Percentiles rank a stretch among this genome's conserved stretches.
Evolutionary conservation across 2,113 vertebrate species (phyloP).

Genomic region (Heptranchias perlo): DNA sequence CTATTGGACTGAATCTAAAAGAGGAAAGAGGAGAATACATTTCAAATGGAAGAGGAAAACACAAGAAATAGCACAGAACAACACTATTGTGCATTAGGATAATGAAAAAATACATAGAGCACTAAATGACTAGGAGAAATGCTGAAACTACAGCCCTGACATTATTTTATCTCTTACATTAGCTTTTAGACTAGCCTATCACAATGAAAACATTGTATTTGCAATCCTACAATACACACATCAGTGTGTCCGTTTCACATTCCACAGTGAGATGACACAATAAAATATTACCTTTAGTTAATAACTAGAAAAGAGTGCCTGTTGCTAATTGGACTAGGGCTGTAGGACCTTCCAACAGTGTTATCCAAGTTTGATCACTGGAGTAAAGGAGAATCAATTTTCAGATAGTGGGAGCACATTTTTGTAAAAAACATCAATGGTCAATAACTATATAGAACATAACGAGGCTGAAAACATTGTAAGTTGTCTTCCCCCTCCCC

Average conservation of each 20-base stretch:
- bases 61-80: background rate
- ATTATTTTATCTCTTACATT: background rate
- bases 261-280: background rate
- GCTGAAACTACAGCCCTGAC: too few relatives aligned
- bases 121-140: background rate
- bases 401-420: background rate
- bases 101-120: background rate
- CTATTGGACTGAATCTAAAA: background rate
- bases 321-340: background rate
- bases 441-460: background rate
- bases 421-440: background rate
- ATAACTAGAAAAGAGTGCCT: background rate
- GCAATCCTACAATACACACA: background rate
- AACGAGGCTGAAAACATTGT: background rate
- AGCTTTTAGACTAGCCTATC: background rate
- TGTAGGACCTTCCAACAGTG: background rate
- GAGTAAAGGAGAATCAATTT: background rate
- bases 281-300: background rate
- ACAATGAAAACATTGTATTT: background rate
- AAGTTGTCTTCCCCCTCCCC: background rate
- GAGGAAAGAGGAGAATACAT: background rate
- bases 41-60: background rate
- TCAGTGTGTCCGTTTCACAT: background rate
- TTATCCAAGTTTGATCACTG: background rate
- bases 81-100: background rate